A percentile compares a stretch with the other conserved stretches of the same genome.
These are phyloP conservation scores for Cyaniris semiargus DNA, from an alignment of 2,888 invertebrate species.

Conservation along the genomic window DNA sequence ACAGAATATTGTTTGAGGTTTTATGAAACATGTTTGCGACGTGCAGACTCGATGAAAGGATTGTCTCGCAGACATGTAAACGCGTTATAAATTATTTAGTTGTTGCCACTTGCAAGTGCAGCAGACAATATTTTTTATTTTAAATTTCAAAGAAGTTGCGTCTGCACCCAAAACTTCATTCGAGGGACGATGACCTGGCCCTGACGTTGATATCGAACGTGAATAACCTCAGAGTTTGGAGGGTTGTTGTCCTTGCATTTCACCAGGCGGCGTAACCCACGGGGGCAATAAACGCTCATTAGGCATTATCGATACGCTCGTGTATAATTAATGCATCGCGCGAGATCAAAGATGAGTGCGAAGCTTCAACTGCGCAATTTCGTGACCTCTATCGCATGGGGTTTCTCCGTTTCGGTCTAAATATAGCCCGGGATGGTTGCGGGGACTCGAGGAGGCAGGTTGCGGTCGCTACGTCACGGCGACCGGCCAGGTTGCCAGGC, in stretches of 20 bases:
- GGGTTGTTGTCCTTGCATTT: constrained; percentile 7
- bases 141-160: background rate
- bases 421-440: constrained; percentile 25
- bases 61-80: constrained; percentile 1
- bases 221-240: background rate
- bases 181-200: background rate
- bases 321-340: constrained; percentile 5
- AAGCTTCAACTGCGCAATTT: constrained; percentile 50
- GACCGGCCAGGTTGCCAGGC: constrained; percentile 65
- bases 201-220: background rate
- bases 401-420: constrained; percentile 44
- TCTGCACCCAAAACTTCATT: background rate
- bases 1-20: background rate
- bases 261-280: background rate
- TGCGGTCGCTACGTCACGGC: constrained; percentile 64
- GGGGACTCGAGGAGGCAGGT: constrained; percentile 42
- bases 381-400: constrained; percentile 46
- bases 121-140: background rate
- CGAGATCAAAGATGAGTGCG: constrained; percentile 38
- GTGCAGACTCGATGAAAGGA: background rate
- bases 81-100: constrained; percentile 3
- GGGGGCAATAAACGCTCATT: constrained; percentile 4
- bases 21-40: background rate
- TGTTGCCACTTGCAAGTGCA: background rate
- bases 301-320: background rate